Evolutionary conservation across 2,113 vertebrate species (phyloP).

Genomic region (Sinocyclocheilus anshuiensis): DNA sequence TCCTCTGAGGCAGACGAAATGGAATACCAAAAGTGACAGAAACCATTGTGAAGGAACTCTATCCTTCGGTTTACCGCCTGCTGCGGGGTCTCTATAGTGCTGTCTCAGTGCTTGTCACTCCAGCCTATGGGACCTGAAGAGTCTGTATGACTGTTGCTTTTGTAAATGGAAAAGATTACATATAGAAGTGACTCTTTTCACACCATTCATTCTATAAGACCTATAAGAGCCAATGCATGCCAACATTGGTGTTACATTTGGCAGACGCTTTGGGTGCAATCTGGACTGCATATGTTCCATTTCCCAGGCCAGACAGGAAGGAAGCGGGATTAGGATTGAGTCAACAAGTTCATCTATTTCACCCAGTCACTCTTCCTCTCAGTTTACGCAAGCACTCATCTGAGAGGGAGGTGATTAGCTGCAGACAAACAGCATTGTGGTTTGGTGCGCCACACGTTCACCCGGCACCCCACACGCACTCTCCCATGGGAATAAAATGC

Average conservation of each 20-base stretch:
- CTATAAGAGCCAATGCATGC: slow-evolving; percentile 13
- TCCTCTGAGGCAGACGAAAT: slow-evolving; percentile 65
- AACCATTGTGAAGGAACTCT: slow-evolving; percentile 66
- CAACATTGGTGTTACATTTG: slow-evolving; percentile 23
- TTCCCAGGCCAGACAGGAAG: slow-evolving; percentile 73
- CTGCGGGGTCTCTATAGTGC: slow-evolving; percentile 49
- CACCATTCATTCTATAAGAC: not conserved
- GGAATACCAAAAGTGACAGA: slow-evolving; percentile 66
- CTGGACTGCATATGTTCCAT: slow-evolving; percentile 53
- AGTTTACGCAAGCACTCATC: slow-evolving; percentile 66
- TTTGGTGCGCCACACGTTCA: slow-evolving; percentile 43
- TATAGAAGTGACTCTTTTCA: slow-evolving; percentile 15
- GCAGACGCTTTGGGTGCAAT: slow-evolving; percentile 38
- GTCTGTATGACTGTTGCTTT: not conserved
- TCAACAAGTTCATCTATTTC: slow-evolving; percentile 65
- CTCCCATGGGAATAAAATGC: slow-evolving; percentile 60
- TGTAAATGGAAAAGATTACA: slow-evolving; percentile 6
- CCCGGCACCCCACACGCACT: slow-evolving; percentile 39
- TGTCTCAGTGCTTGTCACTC: slow-evolving; percentile 61
- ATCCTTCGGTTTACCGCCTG: slow-evolving; percentile 53
- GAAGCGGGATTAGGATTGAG: slow-evolving; percentile 73
- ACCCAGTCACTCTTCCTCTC: slow-evolving; percentile 64
- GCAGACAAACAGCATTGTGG: slow-evolving; percentile 64
- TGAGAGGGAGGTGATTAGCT: slow-evolving; percentile 74
- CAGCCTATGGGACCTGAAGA: slow-evolving; percentile 47